phyloP scores from a whole-genome alignment of 2,888 invertebrate species.

The Labia minor region DNA sequence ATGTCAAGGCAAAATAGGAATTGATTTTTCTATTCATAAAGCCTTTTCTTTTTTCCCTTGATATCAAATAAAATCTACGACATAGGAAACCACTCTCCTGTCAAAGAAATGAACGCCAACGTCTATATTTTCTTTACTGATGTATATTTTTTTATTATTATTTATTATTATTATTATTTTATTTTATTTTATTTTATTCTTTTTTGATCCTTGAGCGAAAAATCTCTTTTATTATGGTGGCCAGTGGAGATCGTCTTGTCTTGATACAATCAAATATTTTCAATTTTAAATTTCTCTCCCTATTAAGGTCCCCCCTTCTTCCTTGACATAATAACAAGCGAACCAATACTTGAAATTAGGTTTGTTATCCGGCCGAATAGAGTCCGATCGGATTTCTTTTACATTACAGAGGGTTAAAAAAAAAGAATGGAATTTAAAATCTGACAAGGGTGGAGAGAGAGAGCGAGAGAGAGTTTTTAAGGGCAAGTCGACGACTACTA shows the following conservation, averaged over 20 bases:
- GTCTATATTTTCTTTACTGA: too few species aligned
- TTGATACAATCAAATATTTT: constrained; percentile 9
- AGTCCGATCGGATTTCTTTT: constrained; percentile 13
- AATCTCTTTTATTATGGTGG: not conserved
- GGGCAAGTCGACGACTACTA: not conserved
- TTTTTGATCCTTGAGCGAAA: not conserved
- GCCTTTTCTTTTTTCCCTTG: too few species aligned
- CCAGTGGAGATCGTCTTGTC: not conserved
- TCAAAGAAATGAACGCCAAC: too few species aligned
- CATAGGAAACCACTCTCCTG: too few species aligned
- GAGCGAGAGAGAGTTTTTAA: not conserved
- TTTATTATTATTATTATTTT: too few species aligned
- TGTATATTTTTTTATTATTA: too few species aligned
- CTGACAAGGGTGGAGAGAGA: not conserved
- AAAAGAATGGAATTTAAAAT: constrained; percentile 3
- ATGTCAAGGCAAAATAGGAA: too few species aligned
- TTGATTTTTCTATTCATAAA: too few species aligned
- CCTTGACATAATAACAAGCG: not conserved
- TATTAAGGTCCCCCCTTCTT: not conserved
- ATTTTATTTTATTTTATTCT: not conserved
- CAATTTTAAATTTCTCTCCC: not conserved
- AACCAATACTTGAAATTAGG: constrained; percentile 8
- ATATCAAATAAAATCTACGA: too few species aligned
- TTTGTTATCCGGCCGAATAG: constrained; percentile 7
- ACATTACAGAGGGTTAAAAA: not conserved